Percentiles rank a stretch among this genome's conserved stretches.
Evolutionary conservation across 2,797 vertebrate species (phyloP).

Genomic region (Arrhamphus sclerolepis): DNA sequence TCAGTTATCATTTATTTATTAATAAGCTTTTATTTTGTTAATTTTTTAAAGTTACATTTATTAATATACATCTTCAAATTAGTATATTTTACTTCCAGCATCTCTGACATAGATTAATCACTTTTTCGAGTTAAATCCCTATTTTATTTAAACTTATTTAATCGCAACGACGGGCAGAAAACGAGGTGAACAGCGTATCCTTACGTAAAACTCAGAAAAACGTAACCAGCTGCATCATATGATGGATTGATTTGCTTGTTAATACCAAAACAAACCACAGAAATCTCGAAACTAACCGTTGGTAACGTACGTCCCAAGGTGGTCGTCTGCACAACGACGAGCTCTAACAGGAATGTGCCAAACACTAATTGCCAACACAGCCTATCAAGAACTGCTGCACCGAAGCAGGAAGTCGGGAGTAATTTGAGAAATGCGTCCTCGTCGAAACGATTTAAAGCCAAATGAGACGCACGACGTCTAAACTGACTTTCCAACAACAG

Average conservation of each 20-base stretch:
- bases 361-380: conserved; percentile 72
- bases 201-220: neutral
- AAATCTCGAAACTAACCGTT: conserved; percentile 5
- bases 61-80: too few species aligned
- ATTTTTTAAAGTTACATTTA: too few species aligned
- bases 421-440: conserved; percentile 58
- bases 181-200: conserved; percentile 4
- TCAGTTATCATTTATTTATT: too few species aligned
- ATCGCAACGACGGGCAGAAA: neutral
- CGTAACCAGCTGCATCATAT: neutral
- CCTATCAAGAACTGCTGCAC: conserved; percentile 63
- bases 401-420: conserved; percentile 66
- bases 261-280: neutral
- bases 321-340: conserved; percentile 38
- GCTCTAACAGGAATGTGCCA: conserved; percentile 62
- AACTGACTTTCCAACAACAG: conserved; percentile 31
- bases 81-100: too few species aligned
- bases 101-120: too few species aligned
- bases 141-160: neutral
- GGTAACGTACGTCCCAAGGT: conserved; percentile 34
- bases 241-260: neutral
- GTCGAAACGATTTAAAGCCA: conserved; percentile 51
- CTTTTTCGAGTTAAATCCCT: neutral
- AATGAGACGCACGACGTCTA: conserved; percentile 51
- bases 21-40: too few species aligned